Evolutionary conservation across 2,797 vertebrate species (phyloP), one percentile per base, ranked within the genome.

Genomic region (Gymnoscopelus braueri): DNA sequence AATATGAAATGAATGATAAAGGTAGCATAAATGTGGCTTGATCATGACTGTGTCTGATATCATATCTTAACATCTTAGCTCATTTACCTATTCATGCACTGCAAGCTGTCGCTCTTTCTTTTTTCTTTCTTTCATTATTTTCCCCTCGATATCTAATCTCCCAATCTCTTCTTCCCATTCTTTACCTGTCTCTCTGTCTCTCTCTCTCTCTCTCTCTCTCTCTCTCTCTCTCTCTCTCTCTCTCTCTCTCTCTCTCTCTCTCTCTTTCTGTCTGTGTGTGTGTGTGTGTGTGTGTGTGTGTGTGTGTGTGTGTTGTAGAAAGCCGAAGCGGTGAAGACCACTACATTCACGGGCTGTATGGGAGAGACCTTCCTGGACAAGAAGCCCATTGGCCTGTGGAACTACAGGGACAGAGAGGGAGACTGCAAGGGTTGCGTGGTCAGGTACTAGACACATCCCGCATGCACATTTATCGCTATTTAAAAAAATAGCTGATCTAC

Each of bases 301-400:
- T 52, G 32, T 52, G 47, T 65, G 24, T 72, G 48, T 57, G 4
- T 68, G 19, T 39, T 61, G 51, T 62, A 99, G 97, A 99, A 97
- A 80, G 95, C 97, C 26, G 98, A 99, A 13, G 95, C 95, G 14
- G 96, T 99, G 1, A 95, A 94, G 74, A 93, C 94, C 55, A 93
- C 91, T 57, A 98, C 96, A 0, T 99, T 99, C 84, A 94, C 93
- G 0, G 98, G 98, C 66, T 99, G 98, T 74, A 98, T 99, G 95
- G 98, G 98, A 4, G 98, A 99, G 88, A 95, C 97, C 0, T 97
- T 94, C 82, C 83, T 99, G 82, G 98, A 99, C 63, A 92, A 94
- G 66, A 99, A 98, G 83, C 95, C 97, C 6, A 97, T 99, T 51
- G 98, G 97, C 65, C 75, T 99, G 60, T 99, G 98, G 98, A 99